Conservation (phyloP, 2,113 vertebrate species). For the Urocolius indicus region DNA sequence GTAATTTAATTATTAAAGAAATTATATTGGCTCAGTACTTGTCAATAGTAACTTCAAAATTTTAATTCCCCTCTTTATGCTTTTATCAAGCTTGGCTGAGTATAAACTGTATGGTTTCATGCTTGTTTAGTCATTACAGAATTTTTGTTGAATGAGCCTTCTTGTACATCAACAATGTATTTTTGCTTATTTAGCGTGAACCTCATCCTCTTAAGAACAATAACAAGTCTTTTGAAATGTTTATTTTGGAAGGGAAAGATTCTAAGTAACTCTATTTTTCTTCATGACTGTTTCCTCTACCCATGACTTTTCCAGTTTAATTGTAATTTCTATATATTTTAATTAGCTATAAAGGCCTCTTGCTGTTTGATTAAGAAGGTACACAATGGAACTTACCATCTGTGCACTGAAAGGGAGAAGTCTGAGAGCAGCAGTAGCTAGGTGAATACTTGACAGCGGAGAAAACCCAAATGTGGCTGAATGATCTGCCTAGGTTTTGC, state of each 20-base stretch:
- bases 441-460: neutral
- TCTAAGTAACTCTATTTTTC: neutral
- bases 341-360: neutral
- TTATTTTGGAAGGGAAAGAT: neutral
- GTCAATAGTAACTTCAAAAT: neutral
- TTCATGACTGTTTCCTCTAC: neutral
- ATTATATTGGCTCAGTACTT: neutral
- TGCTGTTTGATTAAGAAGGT: neutral
- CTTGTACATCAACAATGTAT: neutral
- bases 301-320: neutral
- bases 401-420: neutral
- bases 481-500: accelerated
- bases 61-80: neutral
- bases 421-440: neutral
- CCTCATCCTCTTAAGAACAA: neutral
- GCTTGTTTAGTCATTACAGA: neutral
- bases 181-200: neutral
- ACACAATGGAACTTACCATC: neutral
- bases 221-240: neutral
- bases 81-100: neutral
- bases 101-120: neutral
- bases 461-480: neutral
- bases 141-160: neutral
- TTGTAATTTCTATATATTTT: neutral
- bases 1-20: neutral